Conservation (phyloP, 1,140 invertebrate species). For the Coboldia fuscipes region DNA sequence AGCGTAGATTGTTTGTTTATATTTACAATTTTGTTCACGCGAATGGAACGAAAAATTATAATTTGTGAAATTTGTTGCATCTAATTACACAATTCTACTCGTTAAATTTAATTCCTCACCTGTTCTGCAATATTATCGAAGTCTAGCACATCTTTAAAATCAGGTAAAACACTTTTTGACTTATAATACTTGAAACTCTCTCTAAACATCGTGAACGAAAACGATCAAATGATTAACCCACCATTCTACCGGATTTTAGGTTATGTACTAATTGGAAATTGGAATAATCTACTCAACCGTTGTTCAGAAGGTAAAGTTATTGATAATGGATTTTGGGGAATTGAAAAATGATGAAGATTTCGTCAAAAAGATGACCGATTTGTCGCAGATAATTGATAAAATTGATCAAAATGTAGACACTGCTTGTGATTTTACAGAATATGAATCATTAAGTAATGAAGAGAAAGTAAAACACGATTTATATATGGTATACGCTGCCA, state of each 20-base stretch:
- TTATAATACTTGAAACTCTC: too few species aligned
- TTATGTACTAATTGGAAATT: neutral
- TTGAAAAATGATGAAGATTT: constrained; percentile 20
- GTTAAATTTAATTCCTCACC: too few species aligned
- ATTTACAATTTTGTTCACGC: too few species aligned
- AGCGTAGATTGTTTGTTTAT: too few species aligned
- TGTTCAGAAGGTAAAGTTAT: neutral
- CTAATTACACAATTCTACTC: too few species aligned
- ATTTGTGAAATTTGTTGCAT: too few species aligned
- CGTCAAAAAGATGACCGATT: constrained; percentile 23
- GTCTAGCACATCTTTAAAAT: constrained; percentile 27
- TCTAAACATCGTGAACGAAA: neutral
- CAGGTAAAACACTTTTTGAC: too few species aligned
- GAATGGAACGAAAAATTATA: too few species aligned
- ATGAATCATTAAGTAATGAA: constrained; percentile 24
- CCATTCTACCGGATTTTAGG: neutral
- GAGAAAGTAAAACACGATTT: constrained; percentile 35
- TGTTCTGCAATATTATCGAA: constrained; percentile 13
- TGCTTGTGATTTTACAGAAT: constrained; percentile 21
- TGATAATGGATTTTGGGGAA: constrained; percentile 20
- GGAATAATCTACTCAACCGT: neutral
- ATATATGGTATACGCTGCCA: constrained; percentile 30
- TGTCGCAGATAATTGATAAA: constrained; percentile 26
- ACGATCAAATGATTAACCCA: neutral
- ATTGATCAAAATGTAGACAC: constrained; percentile 24